Base-by-base conservation (phyloP, 2,113 vertebrate species). In the Hippocampus zosterae region DNA sequence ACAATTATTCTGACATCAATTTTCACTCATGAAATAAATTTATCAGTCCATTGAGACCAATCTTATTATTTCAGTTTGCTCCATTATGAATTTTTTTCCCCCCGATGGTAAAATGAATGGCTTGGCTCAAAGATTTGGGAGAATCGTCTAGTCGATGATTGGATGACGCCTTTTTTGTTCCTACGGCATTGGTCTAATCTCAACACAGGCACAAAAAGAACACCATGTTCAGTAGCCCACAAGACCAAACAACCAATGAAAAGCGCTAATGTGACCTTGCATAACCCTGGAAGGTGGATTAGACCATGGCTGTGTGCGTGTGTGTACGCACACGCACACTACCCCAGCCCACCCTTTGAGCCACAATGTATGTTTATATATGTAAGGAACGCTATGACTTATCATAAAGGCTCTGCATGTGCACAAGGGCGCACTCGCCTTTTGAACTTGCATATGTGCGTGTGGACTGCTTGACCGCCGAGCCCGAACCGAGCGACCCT, bases 401-500 rank as follows among this genome's bases (percentile, higher is more conserved):
- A 41, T 33, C 48, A 53, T 37, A 50, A 73, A 19, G 29, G 64
- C 33, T 5, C 46, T 12, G 2, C n/a, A 29, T 44, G 55, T 71
- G 63, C 52, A 6, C 3, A 13, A 37, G 65, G 1, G 21, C 7
- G 59, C 27, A 27, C 57, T 60, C 5, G 57, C 27, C 27, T 61
- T 50, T 52, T 41, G 48, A 21, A 62, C 50, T 53, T 50, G 44
- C 4, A 13, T 56, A 62, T 42, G 48, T 50, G 44, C 4, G 16
- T 56, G 71, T 8, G 68, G n/a, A 67, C 10, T 18, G 71, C 73
- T 77, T 21, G 60, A 81, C 78, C 55, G 10, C 81, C 66, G 77
- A 67, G 82, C 80, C 65, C 70, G 71, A 89, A 85, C 82, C 21
- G 61, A 65, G 41, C 44, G 50, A 87, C 82, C 85, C 71, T 79